Base-by-base conservation (phyloP, 1,140 invertebrate species). In the Euura saliciscinereae region DNA sequence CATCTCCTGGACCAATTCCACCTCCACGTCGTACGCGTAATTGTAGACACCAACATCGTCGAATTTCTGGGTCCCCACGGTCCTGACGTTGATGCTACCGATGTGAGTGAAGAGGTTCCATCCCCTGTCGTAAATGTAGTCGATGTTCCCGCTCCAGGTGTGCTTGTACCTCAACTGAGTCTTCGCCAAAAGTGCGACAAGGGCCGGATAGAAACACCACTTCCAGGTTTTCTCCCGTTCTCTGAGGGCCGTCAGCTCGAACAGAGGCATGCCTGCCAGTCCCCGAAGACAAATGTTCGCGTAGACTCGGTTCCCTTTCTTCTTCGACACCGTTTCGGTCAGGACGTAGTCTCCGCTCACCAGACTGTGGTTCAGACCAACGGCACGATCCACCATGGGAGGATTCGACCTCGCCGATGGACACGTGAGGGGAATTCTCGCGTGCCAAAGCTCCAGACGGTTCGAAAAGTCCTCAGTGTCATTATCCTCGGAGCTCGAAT, bases 131-230 rank as follows among this genome's bases (percentile, higher is more conserved):
- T 84, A 86, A 64, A 86, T 85, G 69, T 86, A 86, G 72, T 86
- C 84, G 45, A 86, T 76, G 71, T 85, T 85, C 2, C 68, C 78
- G 72, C 79, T 80, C 79, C 80, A 80, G 0, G 74, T 77, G 68
- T 77, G 82, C 67, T 84, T 85, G 66, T 86, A 86, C 83, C 83
- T 83, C 2, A 86, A 45, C 67, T 86, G 84, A 2, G 84, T 86
- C 71, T 84, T 86, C 6, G 78, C 79, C 1, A 85, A 64, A 8
- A 86, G 72, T 5, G 83, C 84, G 43, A 85, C 78, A 6, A 85
- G 5, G 6, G 79, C 82, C 66, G 84, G 83, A 73, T 81, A 85
- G 46, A 85, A 79, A 13, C 84, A 85, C 64, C 85, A 86, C 46
- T 86, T 86, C 84, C 84, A 85, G 11, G 83, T 83, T 10, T 77